Base-by-base conservation (phyloP, 2,888 invertebrate species). In the Bellardia bayeri region DNA sequence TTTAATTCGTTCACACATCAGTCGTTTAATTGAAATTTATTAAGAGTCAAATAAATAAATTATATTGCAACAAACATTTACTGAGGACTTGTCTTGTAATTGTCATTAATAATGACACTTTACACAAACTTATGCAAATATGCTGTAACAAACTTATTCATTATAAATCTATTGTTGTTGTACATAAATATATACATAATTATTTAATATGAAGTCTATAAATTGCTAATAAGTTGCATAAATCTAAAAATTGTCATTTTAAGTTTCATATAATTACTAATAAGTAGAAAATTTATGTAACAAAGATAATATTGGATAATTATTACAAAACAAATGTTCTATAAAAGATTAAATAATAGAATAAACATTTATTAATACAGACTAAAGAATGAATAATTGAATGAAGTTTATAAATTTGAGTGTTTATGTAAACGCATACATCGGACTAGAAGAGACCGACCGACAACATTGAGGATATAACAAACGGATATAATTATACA, bases 251-350 rank as follows among this genome's bases (percentile, higher is more conserved):
- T 54, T 69, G 51, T 63, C 54, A 83, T 63, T 42, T 76, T 40
- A 16, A 69, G 42, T 76, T 54, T 23, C 23, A 42, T 8, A 16
- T 71, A 71, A 83, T 83, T 23, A 56, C 69, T 16, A 54, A 76
- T 63, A 76, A 76, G 63, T 54, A 76, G 42, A 42, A 6, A 63
- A 76, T 45, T 69, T 76, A 71, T 45, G 13, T 49, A 61, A 49
- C 51, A 23, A 61, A 49, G 23, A 42, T 76, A 42, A 54, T 45
- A 23, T 64, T 56, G 37, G 40, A 72, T 33, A 64, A 81, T 64
- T 56, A 64, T 64, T 63, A 16, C 4, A 72, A 54, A 72, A 81
- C 45, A 56, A 56, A 9, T 72, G 30, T 81, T 64, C 14, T 23
- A 4, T 54, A 64, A 40, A 40, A 16, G 13, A 79, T 69, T 58